Evolutionary conservation across 2,888 invertebrate genomes (phyloP).

Genomic region (Himalopsyche anomala): DNA sequence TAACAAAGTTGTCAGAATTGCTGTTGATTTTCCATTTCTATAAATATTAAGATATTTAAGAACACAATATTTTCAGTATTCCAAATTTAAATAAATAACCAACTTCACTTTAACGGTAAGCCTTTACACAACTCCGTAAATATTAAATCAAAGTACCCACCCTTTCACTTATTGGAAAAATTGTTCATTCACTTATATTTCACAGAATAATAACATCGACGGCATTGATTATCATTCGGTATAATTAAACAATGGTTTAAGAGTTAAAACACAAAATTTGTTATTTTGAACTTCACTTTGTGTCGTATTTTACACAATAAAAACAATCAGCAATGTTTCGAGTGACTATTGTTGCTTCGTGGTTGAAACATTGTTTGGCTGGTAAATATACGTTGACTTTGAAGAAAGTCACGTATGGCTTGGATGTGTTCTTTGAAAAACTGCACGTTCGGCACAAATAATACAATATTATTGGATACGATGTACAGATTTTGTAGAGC

Average conservation of each 20-base stretch:
- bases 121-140: constrained; percentile 5
- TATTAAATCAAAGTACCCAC: not conserved
- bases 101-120: not conserved
- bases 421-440: constrained; percentile 36
- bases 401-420: constrained; percentile 27
- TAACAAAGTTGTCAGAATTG: constrained; percentile 6
- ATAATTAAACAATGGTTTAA: not conserved
- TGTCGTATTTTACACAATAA: not conserved
- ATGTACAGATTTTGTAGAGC: constrained; percentile 12
- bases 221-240: not conserved
- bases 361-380: not conserved
- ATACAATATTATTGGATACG: constrained; percentile 12
- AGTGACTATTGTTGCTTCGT: constrained; percentile 5
- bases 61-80: constrained; percentile 8
- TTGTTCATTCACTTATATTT: not conserved
- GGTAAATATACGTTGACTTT: constrained; percentile 22
- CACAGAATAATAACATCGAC: not conserved
- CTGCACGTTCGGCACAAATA: constrained; percentile 34
- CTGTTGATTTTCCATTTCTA: not conserved
- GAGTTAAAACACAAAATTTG: not conserved
- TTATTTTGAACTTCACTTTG: not conserved
- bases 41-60: not conserved
- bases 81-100: not conserved
- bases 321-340: not conserved
- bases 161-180: not conserved